Evolutionary conservation across 1,140 invertebrate genomes (phyloP).

Genomic region (Drosophila obscura): DNA sequence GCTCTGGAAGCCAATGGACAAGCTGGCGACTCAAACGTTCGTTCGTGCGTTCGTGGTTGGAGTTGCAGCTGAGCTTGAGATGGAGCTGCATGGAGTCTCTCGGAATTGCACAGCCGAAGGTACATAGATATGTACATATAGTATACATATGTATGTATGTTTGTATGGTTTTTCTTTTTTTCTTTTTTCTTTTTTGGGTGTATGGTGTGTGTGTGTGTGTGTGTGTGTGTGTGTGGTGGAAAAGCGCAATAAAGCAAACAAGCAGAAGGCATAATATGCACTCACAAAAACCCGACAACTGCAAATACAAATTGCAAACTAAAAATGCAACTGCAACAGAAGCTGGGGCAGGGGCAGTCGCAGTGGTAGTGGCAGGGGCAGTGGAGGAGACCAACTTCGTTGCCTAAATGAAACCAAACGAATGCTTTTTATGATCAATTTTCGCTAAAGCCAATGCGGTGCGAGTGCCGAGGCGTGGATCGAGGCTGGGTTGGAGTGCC

Average conservation of each 20-base stretch:
- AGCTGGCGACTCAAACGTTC: slow-evolving; percentile 1
- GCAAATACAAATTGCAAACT: slow-evolving; percentile 39
- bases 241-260: slow-evolving; percentile 70
- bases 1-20: slow-evolving; percentile 61
- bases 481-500: not conserved
- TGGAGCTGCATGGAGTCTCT: not conserved
- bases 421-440: slow-evolving; percentile 62
- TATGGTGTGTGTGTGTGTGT: slow-evolving; percentile 5
- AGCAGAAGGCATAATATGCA: slow-evolving; percentile 65
- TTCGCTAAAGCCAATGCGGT: slow-evolving; percentile 29
- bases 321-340: slow-evolving; percentile 21
- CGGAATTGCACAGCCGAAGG: slow-evolving; percentile 3
- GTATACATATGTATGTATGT: not conserved
- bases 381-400: not conserved
- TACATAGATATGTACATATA: not conserved
- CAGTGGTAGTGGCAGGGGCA: not conserved
- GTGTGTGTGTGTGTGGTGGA: slow-evolving; percentile 24
- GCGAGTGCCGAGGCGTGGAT: not conserved
- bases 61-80: not conserved
- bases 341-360: slow-evolving; percentile 4
- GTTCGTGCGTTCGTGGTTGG: not conserved
- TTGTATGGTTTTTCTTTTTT: slow-evolving; percentile 8
- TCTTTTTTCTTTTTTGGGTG: not conserved
- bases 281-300: slow-evolving; percentile 61
- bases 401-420: slow-evolving; percentile 66